Evolutionary conservation across 2,888 invertebrate species (phyloP).

Genomic region (Philereme vetulata): DNA sequence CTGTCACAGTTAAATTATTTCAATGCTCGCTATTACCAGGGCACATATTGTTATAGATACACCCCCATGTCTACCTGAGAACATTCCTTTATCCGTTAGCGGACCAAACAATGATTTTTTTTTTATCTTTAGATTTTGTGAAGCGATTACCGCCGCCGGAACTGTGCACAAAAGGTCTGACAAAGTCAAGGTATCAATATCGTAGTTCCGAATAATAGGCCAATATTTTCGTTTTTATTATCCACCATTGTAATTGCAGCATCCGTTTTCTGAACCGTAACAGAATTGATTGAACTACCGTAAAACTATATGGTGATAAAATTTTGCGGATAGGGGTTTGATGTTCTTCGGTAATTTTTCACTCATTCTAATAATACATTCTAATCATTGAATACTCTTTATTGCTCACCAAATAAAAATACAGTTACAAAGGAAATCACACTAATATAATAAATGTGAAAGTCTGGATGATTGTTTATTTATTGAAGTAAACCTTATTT

Average conservation of each 20-base stretch:
- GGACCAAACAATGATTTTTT: constrained; percentile 68
- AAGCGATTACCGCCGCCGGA: constrained; percentile 76
- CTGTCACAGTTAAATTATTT: constrained; percentile 63
- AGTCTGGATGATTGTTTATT: too few relatives aligned
- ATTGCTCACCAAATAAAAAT: too few relatives aligned
- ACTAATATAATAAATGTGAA: too few relatives aligned
- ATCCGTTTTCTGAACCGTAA: constrained; percentile 55
- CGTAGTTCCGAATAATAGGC: constrained; percentile 76
- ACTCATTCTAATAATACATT: too few relatives aligned
- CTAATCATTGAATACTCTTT: too few relatives aligned
- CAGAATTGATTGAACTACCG: constrained; percentile 29
- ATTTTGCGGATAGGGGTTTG: constrained; percentile 14
- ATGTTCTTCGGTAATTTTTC: background rate
- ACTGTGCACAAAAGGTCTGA: constrained; percentile 73
- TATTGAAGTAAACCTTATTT: too few relatives aligned
- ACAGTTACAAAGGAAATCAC: too few relatives aligned
- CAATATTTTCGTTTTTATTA: constrained; percentile 75
- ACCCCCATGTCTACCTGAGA: constrained; percentile 74
- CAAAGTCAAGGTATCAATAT: constrained; percentile 74
- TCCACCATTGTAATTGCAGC: constrained; percentile 64
- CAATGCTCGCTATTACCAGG: constrained; percentile 53
- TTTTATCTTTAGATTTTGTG: constrained; percentile 63
- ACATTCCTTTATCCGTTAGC: constrained; percentile 63
- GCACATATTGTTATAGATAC: constrained; percentile 58
- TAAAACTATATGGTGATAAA: constrained; percentile 42